phyloP scores from a whole-genome alignment of 2,113 vertebrate genomes.

The Hippoglossus stenolepis region DNA sequence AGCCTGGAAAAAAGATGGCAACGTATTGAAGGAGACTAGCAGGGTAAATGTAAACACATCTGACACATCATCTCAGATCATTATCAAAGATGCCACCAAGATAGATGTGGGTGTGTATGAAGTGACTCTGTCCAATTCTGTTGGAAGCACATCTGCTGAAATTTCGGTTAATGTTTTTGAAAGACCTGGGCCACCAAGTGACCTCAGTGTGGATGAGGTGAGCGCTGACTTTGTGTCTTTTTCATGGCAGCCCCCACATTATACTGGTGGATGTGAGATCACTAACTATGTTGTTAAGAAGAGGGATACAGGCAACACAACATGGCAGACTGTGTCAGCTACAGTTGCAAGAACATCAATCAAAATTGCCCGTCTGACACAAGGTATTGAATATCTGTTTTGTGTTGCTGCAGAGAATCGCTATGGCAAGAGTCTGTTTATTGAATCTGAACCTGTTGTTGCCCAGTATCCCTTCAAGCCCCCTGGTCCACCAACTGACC shows the following conservation, averaged over 20 bases:
- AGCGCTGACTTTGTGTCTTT: constrained; percentile 92
- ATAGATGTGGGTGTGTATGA: constrained; percentile 93
- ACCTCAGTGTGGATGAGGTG: constrained; percentile 90
- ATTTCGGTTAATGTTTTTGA: constrained; percentile 93
- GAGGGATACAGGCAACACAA: constrained; percentile 92
- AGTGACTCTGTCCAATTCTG: constrained; percentile 87
- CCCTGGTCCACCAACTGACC: constrained; percentile 89
- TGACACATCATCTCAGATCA: constrained; percentile 87
- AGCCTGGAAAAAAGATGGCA: constrained; percentile 92
- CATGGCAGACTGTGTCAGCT: constrained; percentile 93
- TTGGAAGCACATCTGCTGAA: constrained; percentile 86
- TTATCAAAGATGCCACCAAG: constrained; percentile 91
- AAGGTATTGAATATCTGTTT: constrained; percentile 96
- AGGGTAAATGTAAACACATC: constrained; percentile 91
- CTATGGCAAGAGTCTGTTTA: constrained; percentile 91
- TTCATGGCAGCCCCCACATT: constrained; percentile 93
- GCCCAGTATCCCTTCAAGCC: constrained; percentile 95
- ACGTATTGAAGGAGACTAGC: constrained; percentile 92
- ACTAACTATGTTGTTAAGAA: constrained; percentile 97
- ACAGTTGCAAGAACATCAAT: constrained; percentile 96
- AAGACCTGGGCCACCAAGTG: constrained; percentile 91
- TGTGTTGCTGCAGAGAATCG: constrained; percentile 96
- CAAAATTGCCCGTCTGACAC: constrained; percentile 89
- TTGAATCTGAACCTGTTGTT: constrained; percentile 87
- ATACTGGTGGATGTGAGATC: constrained; percentile 95